Evolutionary conservation across 2,797 vertebrate species (phyloP).

Genomic region (Typhlichthys eigenmanni): DNA sequence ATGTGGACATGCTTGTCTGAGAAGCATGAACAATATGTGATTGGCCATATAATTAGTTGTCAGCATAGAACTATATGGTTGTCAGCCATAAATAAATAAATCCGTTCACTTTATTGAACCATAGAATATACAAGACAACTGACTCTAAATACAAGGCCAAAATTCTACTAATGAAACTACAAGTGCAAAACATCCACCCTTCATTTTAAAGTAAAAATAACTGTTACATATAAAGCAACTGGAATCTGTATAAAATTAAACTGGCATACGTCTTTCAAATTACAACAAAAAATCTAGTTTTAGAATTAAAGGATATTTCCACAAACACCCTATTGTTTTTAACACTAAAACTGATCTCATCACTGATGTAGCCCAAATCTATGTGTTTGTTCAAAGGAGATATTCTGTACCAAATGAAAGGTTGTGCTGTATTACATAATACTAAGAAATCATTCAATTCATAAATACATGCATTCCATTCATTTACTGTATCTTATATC

Average conservation of each 20-base stretch:
- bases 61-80: neutral
- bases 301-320: slow-evolving; percentile 33
- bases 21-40: neutral
- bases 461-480: slow-evolving; percentile 78
- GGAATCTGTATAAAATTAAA: slow-evolving; percentile 29
- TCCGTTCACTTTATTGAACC: slow-evolving; percentile 59
- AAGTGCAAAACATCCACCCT: slow-evolving; percentile 51
- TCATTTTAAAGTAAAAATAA: slow-evolving; percentile 40
- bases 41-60: too few species aligned
- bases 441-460: slow-evolving; percentile 68
- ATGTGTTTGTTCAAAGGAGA: slow-evolving; percentile 37
- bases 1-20: too few species aligned
- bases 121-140: slow-evolving; percentile 46
- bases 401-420: slow-evolving; percentile 44
- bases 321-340: slow-evolving; percentile 26
- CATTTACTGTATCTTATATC: slow-evolving; percentile 41
- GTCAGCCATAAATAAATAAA: slow-evolving; percentile 21
- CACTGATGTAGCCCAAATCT: slow-evolving; percentile 13
- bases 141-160: slow-evolving; percentile 32
- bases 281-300: slow-evolving; percentile 11
- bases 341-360: slow-evolving; percentile 40
- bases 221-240: slow-evolving; percentile 30
- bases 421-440: slow-evolving; percentile 42
- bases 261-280: neutral
- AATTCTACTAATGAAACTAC: slow-evolving; percentile 47